Conservation (phyloP, 2,888 invertebrate genomes). For the Dilophus febrilis region DNA sequence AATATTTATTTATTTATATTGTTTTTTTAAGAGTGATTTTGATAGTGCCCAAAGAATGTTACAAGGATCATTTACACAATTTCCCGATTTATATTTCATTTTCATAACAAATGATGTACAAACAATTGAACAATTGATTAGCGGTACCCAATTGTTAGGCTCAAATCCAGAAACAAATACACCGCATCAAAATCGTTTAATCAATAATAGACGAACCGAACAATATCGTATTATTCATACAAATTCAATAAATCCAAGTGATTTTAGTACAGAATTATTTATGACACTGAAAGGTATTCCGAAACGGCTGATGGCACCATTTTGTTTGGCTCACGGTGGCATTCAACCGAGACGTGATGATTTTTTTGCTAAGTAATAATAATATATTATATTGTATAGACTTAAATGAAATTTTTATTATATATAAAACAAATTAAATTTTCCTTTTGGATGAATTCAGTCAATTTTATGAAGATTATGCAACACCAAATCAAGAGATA, state of each 20-base stretch:
- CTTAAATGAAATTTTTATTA: background rate
- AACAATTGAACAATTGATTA: constrained; percentile 30
- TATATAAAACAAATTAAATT: background rate
- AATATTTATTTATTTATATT: no score
- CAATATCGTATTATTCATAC: constrained; percentile 1
- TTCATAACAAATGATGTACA: constrained; percentile 32
- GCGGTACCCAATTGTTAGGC: constrained; percentile 1
- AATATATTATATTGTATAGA: background rate
- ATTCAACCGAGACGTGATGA: background rate
- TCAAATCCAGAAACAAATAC: constrained; percentile 1
- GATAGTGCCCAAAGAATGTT: constrained; percentile 10
- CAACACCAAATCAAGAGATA: constrained; percentile 34
- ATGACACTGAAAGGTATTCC: constrained; percentile 20
- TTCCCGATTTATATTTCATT: constrained; percentile 35
- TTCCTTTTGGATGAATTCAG: constrained; percentile 12
- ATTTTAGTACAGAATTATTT: constrained; percentile 17
- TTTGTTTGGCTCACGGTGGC: constrained; percentile 12
- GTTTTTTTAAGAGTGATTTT: constrained; percentile 13
- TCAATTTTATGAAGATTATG: constrained; percentile 40
- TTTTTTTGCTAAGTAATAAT: background rate
- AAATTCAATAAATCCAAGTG: constrained; percentile 1
- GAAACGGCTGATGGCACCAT: constrained; percentile 21
- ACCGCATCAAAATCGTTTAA: background rate
- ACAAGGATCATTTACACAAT: constrained; percentile 10
- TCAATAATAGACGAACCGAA: background rate